Evolutionary conservation across 2,113 vertebrate genomes (phyloP).

Genomic region (Triplophysa siluroides): DNA sequence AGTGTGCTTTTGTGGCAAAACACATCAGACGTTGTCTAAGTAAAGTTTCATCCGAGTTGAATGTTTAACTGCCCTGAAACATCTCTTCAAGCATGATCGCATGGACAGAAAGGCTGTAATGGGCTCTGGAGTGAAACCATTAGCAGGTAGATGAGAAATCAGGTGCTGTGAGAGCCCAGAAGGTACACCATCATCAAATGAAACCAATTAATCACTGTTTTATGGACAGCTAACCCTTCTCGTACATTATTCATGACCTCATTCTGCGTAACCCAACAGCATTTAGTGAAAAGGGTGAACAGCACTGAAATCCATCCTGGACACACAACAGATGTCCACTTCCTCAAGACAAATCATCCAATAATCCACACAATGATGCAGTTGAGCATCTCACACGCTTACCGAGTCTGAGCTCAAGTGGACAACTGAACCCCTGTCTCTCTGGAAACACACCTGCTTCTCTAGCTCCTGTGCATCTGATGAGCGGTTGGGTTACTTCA

Average conservation of each 20-base stretch:
- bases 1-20: too few relatives aligned
- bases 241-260: constrained; percentile 34
- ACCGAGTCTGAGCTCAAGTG: not conserved
- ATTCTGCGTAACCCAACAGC: not conserved
- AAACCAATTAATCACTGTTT: constrained; percentile 66
- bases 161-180: constrained; percentile 54
- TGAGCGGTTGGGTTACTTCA: not conserved
- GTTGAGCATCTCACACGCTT: not conserved
- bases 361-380: not conserved
- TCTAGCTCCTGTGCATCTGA: too few relatives aligned
- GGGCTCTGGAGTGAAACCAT: not conserved
- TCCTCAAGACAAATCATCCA: not conserved
- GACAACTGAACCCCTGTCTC: not conserved
- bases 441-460: not conserved
- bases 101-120: not conserved
- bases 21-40: too few relatives aligned
- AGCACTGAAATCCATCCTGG: not conserved
- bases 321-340: constrained; percentile 8
- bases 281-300: not conserved
- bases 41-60: too few relatives aligned
- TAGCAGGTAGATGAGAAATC: constrained; percentile 19
- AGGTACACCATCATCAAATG: constrained; percentile 58
- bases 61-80: too few relatives aligned
- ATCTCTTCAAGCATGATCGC: not conserved
- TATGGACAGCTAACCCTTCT: constrained; percentile 33